Evolutionary conservation across 2,797 vertebrate genomes (phyloP), one percentile per base, ranked within the genome.

Genomic region (Tapirus indicus): DNA sequence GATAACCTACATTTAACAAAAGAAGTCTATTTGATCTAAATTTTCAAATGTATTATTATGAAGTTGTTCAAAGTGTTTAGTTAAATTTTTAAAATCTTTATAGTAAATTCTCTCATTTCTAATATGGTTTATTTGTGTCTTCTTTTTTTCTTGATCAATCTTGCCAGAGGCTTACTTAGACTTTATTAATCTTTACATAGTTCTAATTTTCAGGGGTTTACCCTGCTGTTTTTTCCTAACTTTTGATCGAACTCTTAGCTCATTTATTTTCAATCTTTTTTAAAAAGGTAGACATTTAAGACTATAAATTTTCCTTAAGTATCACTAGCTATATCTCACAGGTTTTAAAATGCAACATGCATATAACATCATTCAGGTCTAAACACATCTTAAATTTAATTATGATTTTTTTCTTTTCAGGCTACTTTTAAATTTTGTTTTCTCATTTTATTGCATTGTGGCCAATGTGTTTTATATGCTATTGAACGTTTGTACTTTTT

Each of bases 1-100:
- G 62, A 95, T 85, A 29, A 69, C 38, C 41, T 27, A 52, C 41
- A 60, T 80, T 85, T 78, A 69, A 77, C 1, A 38, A 52, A 84
- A 94, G 21, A 49, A 4, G 11, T 17, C 64, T 52, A 72, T 80
- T 80, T 54, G 58, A 23, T 77, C 58, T 54, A 82, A 47, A 62
- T 75, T 92, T 92, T 58, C 8, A 69, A 80, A 69, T 91, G 32
- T 58, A 27, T 86, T 78, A 86, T 86, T 56, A 93, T 58, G 49
- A 52, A 52, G 49, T 52, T 52, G 4, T 52, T 52, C 49, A 21
- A 62, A 41, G 14, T 54, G 62, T 87, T 71, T 17, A 68, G 38
- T 58, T 58, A 35, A 69, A 10, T 29, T 38, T 41, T 44, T 3
- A 64, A 72, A 44, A 74, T 21, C n/a, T 88, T 94, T 62, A 54